Evolutionary conservation across 1,140 invertebrate genomes (phyloP).

Genomic region (Microplitis mediator): DNA sequence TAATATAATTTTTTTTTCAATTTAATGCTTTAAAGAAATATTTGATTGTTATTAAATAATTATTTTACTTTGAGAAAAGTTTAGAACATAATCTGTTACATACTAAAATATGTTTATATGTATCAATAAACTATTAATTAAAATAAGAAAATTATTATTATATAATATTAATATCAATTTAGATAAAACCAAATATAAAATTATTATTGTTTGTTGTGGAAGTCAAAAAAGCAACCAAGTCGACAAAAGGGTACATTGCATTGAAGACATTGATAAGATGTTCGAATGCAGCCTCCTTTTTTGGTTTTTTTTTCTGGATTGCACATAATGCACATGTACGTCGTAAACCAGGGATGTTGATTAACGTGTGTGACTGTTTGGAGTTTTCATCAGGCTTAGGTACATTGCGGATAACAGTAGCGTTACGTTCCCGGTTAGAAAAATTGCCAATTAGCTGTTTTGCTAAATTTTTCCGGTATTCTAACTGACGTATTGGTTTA

Average conservation of each 20-base stretch:
- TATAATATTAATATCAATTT: no score
- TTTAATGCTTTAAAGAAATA: no score
- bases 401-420: background rate
- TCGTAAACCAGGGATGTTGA: background rate
- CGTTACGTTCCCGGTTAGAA: background rate
- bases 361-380: background rate
- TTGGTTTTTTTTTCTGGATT: slow-evolving; percentile 9
- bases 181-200: no score
- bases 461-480: background rate
- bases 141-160: no score
- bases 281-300: slow-evolving; percentile 3
- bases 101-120: no score
- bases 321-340: background rate
- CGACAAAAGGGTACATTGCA: slow-evolving; percentile 6
- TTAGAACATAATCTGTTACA: no score
- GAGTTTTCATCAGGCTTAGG: background rate
- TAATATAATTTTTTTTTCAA: no score
- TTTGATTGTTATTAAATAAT: no score
- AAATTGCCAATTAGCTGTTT: slow-evolving; percentile 10
- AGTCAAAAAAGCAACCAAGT: slow-evolving; percentile 7
- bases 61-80: no score
- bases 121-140: no score
- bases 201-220: background rate
- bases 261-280: slow-evolving; percentile 15
- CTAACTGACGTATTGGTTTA: background rate